Evolutionary conservation across 2,797 vertebrate species (phyloP).

Genomic region (Emydoidea blandingii): DNA sequence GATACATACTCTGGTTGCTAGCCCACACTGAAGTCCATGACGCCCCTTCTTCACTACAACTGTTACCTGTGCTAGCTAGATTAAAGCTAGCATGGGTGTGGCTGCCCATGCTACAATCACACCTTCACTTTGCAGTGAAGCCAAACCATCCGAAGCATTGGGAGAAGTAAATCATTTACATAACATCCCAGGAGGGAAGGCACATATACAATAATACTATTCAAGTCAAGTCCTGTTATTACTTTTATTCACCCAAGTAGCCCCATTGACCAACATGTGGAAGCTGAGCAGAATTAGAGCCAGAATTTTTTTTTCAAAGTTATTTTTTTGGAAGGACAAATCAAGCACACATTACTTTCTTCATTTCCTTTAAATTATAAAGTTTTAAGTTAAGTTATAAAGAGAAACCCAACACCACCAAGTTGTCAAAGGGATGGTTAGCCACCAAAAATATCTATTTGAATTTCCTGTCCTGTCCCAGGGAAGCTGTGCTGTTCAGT

Average conservation of each 20-base stretch:
- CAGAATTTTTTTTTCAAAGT: not conserved
- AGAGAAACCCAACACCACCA: not conserved
- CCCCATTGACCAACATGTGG: not conserved
- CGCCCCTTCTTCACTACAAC: not conserved
- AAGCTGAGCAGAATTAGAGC: not conserved
- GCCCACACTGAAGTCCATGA: not conserved
- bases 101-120: too few species aligned
- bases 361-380: not conserved
- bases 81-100: not conserved
- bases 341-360: not conserved
- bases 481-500: not conserved
- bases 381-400: not conserved
- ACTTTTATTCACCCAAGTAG: not conserved
- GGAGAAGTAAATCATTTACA: too few species aligned
- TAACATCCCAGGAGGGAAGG: too few species aligned
- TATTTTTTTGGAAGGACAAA: not conserved
- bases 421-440: not conserved
- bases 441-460: not conserved
- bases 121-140: too few species aligned
- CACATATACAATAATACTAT: too few species aligned
- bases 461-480: fast-evolving
- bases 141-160: too few species aligned
- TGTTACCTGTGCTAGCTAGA: not conserved
- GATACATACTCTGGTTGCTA: not conserved
- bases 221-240: not conserved